Evolutionary conservation across 2,113 vertebrate genomes (phyloP), one percentile per base, ranked within the genome.

Genomic region (Tiliqua scincoides): DNA sequence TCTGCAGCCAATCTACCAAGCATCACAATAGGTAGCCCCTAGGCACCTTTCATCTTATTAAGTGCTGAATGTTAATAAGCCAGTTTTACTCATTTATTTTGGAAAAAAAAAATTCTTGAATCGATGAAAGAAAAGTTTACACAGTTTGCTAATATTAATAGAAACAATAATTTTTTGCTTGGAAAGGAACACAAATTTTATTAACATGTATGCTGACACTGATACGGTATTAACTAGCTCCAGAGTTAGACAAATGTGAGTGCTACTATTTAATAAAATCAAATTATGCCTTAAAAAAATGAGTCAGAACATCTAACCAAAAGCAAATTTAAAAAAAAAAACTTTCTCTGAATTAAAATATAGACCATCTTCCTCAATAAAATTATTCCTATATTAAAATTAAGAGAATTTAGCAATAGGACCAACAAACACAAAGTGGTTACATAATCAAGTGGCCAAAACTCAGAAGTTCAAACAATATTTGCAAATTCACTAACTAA

Each of bases 271-370:
- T 52, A 8, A 89, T 82, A 85, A 43, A 30, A 8, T 30, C 2
- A 74, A 87, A 74, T 37, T 25, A 62, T 32, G 32, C 17, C 30
- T 89, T 91, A 77, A 65, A 70, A 89, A 76, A 32, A 52, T 57
- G 77, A n/a, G 61, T 57, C 80, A 52, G 18, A 85, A 71, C 61
- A 91, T 87, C 87, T 43, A 86, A 91, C 65, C n/a, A 86, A 76
- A 63, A 74, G 54, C n/a, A 21, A 84, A 63, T 43, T 35, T 84
- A 52, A 85, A 59, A 11, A 43, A 73, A 54, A 15, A 14, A n/a
- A 79, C 27, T n/a, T 87, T 89, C 12, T 54, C 86, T 40, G 10
- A 85, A 79, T 6, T 1, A 91, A 87, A 84, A 52, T 82, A 61
- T 23, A 89, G 48, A n/a, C n/a, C 9, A 84, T 32, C 40, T 61